These are phyloP conservation scores for Achroia grisella DNA, from an alignment of 1,140 invertebrate genomes.

Conservation along the genomic window DNA sequence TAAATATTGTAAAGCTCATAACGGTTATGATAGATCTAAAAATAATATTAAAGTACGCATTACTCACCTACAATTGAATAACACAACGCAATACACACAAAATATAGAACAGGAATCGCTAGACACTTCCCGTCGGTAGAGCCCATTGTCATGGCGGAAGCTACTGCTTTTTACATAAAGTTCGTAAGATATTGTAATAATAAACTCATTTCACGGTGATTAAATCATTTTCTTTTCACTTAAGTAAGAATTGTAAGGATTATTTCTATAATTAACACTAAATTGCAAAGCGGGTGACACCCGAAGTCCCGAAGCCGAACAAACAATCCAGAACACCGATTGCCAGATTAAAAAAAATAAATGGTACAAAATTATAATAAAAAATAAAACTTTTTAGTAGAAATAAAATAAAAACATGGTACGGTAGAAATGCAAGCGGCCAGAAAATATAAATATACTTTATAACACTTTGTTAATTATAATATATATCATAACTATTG, in stretches of 20 bases:
- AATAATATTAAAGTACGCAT: constrained; percentile 21
- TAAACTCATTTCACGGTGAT: constrained; percentile 48
- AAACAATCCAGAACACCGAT: constrained; percentile 54
- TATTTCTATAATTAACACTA: constrained; percentile 59
- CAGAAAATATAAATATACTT: too few species aligned
- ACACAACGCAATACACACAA: constrained; percentile 56
- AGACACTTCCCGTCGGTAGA: constrained; percentile 48
- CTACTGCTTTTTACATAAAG: constrained; percentile 43
- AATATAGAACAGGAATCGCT: constrained; percentile 57
- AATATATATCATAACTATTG: too few species aligned
- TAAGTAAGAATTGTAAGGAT: constrained; percentile 43
- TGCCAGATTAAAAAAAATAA: constrained; percentile 18
- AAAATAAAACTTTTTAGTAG: too few species aligned
- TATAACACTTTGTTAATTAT: too few species aligned
- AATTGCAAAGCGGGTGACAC: constrained; percentile 63
- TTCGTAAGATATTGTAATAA: constrained; percentile 30
- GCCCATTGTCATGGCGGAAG: constrained; percentile 66
- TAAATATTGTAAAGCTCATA: background rate
- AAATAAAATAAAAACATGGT: too few species aligned
- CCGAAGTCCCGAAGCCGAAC: constrained; percentile 69
- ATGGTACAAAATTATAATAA: too few species aligned
- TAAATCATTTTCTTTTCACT: constrained; percentile 59
- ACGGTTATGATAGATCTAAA: background rate
- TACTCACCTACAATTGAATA: constrained; percentile 58
- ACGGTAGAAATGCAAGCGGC: too few species aligned